Base-by-base conservation (phyloP, 2,797 vertebrate genomes). In the Alcedo atthis region DNA sequence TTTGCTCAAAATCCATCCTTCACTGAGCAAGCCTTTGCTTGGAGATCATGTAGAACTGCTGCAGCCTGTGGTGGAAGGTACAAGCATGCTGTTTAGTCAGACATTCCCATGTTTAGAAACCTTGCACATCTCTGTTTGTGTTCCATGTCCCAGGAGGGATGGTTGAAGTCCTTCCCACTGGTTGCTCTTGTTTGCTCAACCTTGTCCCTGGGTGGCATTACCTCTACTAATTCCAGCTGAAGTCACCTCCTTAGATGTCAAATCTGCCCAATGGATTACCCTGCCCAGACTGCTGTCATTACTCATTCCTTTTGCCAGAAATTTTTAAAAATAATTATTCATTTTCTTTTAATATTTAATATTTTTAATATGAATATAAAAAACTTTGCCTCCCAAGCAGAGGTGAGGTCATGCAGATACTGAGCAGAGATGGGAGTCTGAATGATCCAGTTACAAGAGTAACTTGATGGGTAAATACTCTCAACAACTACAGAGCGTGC, bases 191-290 rank as follows among this genome's bases (percentile, higher is more conserved):
- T 94, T 96, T 95, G 87, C 85, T 91, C 67, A 85, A 74, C 77
- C 25, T 51, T 33, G 26, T 76, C 89, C 66, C 55, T 79, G 82
- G 40, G 77, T 2, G 8, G 63, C 89, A 89, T 92, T 93, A 89
- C 93, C 91, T 93, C 63, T 89, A 79, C 87, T 95, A 93, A 95
- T 92, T 95, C 93, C 89, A 85, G 91, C 74, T 94, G 93, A 94
- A 96, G 92, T 96, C 95, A 94, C 80, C 93, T 95, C 94, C 92
- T 92, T 89, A 92, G 62, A 70, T 92, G 86, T 95, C 87, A 92
- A 90, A 93, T 66, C 94, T 96, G 71, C 42, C 76, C 88, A 91
- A 59, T 19, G 58, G 40, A 48, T 63, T 69, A 73, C 81, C 79
- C 85, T 92, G 82, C 68, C 83, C 87, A 89, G 80, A 94, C 78